A percentile compares a stretch with the other conserved stretches of the same genome.
phyloP scores from a whole-genome alignment of 2,797 vertebrate species.

The Antennarius maculatus region DNA sequence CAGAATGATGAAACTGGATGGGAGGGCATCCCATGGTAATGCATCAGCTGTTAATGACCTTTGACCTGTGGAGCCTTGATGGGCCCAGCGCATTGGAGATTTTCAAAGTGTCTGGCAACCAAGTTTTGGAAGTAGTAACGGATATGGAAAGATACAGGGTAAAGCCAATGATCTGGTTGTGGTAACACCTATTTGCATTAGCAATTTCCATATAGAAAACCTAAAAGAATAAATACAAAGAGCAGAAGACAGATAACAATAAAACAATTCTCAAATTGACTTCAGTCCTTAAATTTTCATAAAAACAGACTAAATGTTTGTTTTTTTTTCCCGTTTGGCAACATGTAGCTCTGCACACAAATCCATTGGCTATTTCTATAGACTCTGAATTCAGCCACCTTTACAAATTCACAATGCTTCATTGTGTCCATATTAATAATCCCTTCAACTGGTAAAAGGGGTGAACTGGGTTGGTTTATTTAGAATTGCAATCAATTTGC shows the following conservation, averaged over 20 bases:
- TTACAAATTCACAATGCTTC: constrained; percentile 69
- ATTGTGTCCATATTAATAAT: constrained; percentile 82
- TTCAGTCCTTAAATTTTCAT: constrained; percentile 4
- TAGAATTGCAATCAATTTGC: constrained; percentile 83
- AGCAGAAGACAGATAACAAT: not conserved
- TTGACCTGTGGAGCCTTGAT: too few relatives aligned
- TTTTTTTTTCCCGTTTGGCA: not conserved
- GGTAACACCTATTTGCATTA: too few relatives aligned
- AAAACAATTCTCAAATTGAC: not conserved
- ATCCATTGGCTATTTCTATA: constrained; percentile 15
- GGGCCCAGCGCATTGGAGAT: too few relatives aligned
- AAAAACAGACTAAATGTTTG: constrained; percentile 15
- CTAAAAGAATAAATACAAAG: not conserved
- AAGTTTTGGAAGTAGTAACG: too few relatives aligned
- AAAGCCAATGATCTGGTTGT: too few relatives aligned
- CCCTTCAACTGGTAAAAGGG: constrained; percentile 79
- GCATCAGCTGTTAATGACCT: too few relatives aligned
- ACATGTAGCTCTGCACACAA: constrained; percentile 12
- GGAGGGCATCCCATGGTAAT: too few relatives aligned
- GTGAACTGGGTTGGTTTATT: constrained; percentile 77
- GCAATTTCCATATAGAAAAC: not conserved
- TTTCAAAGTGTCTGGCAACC: too few relatives aligned
- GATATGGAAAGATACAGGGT: too few relatives aligned
- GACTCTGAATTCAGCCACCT: constrained; percentile 50
- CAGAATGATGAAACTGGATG: too few relatives aligned